Evolutionary conservation across 64 coral and sea anemone genomes (phyloP), one percentile per base, ranked within the genome.

Genomic region (Stylophora pistillata): DNA sequence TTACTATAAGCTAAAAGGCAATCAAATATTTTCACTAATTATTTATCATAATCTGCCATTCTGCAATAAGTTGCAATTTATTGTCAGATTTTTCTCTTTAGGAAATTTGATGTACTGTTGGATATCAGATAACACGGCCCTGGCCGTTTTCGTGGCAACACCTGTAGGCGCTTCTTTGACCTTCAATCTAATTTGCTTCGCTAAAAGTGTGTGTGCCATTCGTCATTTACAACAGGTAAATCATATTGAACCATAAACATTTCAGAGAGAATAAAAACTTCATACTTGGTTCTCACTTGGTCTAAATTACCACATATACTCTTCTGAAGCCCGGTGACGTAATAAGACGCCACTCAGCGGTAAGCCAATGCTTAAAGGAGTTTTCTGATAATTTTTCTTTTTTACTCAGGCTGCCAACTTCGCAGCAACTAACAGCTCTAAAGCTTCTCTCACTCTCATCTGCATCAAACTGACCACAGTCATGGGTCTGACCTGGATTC

Each of bases 401-500:
- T 68, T 68, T 13, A 29, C 15, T n/a, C 33, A 84, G 80, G 62
- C 33, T 3, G 37, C 80, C 31, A 14, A 12, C 5, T 32, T 18
- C 0, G 80, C 34, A 6, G 18, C 18, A 70, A 27, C 10, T 37
- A 52, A 34, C 31, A 53, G 9, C 15, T 70, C 80, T 20, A 31
- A 41, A 26, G 80, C 27, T 12, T 21, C 80, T 10, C 32, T 84
- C 0, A 20, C 47, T 53, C 20, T 68, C 20, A 69, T 84, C 62
- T 69, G 61, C 34, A 29, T 84, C 34, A 84, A 84, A 53, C 80
- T 84, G 23, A 84, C 61, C 21, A 17, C 80, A n/a, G 62, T 84
- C 32, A 84, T 84, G 80, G 80, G 80, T 3, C 21, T 84, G 6
- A 84, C 80, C 3, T 84, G 80, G 80, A 84, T 84, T 84, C 80